Evolutionary conservation across 2,113 vertebrate genomes (phyloP), one percentile per base, ranked within the genome.

Genomic region (Lophius piscatorius): DNA sequence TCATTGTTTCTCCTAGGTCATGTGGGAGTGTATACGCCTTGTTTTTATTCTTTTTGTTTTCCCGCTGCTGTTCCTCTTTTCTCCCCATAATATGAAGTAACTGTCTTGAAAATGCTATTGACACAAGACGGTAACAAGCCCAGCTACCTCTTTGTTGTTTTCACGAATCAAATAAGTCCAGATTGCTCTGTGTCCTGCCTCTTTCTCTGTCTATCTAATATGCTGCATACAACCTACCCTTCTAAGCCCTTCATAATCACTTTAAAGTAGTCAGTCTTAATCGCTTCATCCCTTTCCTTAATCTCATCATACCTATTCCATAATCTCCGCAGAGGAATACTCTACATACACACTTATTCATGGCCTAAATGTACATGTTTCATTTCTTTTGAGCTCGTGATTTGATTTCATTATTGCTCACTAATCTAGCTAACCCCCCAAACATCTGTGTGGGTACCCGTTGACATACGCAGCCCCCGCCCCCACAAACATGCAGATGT

Each of bases 271-370:
- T 90, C 85, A 63, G 76, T 90, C 80, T 85, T 88, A 88, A 90
- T 91, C 85, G 76, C 76, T 74, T 88, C 85, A 89, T 87, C 72
- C 81, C 66, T 81, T 51, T 84, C 61, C 83, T 85, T 88, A 90
- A 90, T 90, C 87, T 85, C 85, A 88, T 90, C 87, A 85, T 90
- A 88, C 86, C 77, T 90, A 83, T 90, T 83, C 86, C 87, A 85
- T 87, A 88, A 88, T 89, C 83, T 82, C 80, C 80, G 81, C 76
- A 78, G 71, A 85, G 80, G 65, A 80, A 84, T 83, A 60, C 57
- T 70, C 60, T 66, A 55, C 73, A 76, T 78, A 77, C 77, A 70
- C 17, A 33, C 45, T 73, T 72, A 83, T 80, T 74, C 66, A 72
- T 56, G 51, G 34, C 77, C 47, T 62, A 69, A 80, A 86, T 77